A percentile compares a stretch with the other conserved stretches of the same genome.
phyloP scores from a whole-genome alignment of 2,797 vertebrate species.

The Heliangelus exortis region DNA sequence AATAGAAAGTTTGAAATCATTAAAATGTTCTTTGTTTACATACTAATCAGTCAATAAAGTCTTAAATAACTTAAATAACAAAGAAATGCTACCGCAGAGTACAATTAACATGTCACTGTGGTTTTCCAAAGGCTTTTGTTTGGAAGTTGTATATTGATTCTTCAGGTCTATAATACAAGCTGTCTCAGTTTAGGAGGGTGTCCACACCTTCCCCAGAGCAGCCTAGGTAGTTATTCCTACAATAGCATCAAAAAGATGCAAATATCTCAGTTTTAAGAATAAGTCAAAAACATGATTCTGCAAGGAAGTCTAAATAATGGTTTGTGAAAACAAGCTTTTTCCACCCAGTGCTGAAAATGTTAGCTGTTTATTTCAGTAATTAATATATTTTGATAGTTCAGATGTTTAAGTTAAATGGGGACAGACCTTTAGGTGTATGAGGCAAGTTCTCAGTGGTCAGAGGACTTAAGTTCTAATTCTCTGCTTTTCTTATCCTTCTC shows the following conservation, averaged over 20 bases:
- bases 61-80: background rate
- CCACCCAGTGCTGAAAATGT: background rate
- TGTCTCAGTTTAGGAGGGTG: background rate
- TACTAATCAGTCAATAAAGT: background rate
- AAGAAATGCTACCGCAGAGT: background rate
- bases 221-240: background rate
- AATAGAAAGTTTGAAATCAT: background rate
- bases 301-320: background rate
- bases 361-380: background rate
- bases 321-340: background rate
- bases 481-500: conserved; percentile 23
- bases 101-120: fast-evolving
- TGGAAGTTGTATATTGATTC: background rate
- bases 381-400: background rate
- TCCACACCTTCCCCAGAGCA: background rate
- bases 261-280: background rate
- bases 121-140: background rate
- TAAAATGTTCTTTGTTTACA: background rate
- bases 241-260: background rate
- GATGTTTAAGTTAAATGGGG: background rate
- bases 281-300: background rate
- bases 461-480: background rate
- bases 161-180: background rate
- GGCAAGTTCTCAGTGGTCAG: background rate
- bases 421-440: background rate